Conservation (phyloP, 2,888 invertebrate genomes). For the Drosophila quasianomalipes region DNA sequence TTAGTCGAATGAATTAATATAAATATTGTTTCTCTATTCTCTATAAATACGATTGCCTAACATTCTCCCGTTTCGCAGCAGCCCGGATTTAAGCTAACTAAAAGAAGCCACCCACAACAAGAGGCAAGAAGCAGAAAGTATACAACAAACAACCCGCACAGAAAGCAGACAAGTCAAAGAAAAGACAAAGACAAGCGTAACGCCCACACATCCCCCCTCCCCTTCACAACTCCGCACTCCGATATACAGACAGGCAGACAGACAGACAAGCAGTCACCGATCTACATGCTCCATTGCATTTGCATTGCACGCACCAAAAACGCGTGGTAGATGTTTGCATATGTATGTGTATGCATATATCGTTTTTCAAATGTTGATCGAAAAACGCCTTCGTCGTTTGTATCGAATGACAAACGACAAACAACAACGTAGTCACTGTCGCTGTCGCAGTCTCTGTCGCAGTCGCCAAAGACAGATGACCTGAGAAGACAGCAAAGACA, state of each 20-base stretch:
- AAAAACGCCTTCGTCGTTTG: constrained; percentile 72
- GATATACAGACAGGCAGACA: constrained; percentile 10
- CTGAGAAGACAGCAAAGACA: constrained; percentile 32
- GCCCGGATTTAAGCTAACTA: constrained; percentile 35
- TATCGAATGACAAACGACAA: constrained; percentile 78
- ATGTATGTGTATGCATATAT: constrained; percentile 40
- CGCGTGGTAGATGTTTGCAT: constrained; percentile 55
- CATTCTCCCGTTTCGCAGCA: constrained; percentile 14
- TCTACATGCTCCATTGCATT: constrained; percentile 69
- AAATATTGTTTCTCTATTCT: background rate
- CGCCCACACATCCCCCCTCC: constrained; percentile 44
- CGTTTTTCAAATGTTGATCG: constrained; percentile 71
- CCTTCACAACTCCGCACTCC: background rate
- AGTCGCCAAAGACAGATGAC: constrained; percentile 52
- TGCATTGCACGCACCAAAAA: constrained; percentile 78
- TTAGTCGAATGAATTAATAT: background rate
- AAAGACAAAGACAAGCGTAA: constrained; percentile 40
- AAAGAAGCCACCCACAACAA: constrained; percentile 51
- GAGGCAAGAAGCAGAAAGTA: constrained; percentile 36
- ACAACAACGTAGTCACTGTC: background rate
- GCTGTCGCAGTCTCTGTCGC: constrained; percentile 26
- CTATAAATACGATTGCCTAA: background rate
- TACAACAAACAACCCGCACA: constrained; percentile 59
- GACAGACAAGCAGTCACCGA: constrained; percentile 13
- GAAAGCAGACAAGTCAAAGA: constrained; percentile 14